phyloP scores from a whole-genome alignment of 2,113 vertebrate species.

The Nothoprocta pentlandii region DNA sequence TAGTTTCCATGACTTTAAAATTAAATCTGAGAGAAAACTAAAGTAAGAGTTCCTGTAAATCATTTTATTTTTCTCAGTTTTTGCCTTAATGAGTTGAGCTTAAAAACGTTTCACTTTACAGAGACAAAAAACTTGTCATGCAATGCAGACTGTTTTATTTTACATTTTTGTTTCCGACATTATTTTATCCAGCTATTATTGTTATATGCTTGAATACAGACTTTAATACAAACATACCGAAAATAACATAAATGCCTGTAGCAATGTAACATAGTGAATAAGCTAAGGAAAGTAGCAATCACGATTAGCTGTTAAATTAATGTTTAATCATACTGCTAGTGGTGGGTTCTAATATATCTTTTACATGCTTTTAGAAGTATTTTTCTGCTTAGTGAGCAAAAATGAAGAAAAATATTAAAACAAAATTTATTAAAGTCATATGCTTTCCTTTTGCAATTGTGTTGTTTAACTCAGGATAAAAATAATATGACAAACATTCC shows the following conservation, averaged over 20 bases:
- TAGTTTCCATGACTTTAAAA: slow-evolving; percentile 97
- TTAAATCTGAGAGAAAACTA: slow-evolving; percentile 78
- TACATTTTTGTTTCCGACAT: slow-evolving; percentile 32
- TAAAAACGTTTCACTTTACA: slow-evolving; percentile 63
- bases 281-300: slow-evolving; percentile 54
- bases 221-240: neutral
- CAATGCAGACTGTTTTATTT: slow-evolving; percentile 10
- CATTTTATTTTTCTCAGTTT: slow-evolving; percentile 58
- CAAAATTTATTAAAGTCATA: slow-evolving; percentile 71
- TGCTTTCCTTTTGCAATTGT: slow-evolving; percentile 17
- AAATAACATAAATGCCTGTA: slow-evolving; percentile 16
- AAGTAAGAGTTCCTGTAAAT: slow-evolving; percentile 67
- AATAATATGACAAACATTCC: slow-evolving; percentile 83
- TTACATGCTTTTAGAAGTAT: slow-evolving; percentile 60
- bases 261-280: slow-evolving; percentile 5
- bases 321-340: slow-evolving; percentile 64
- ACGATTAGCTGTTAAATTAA: slow-evolving; percentile 72
- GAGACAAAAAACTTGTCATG: slow-evolving; percentile 41
- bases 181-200: slow-evolving; percentile 40
- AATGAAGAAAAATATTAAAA: slow-evolving; percentile 77
- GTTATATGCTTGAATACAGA: slow-evolving; percentile 18
- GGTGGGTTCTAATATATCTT: slow-evolving; percentile 40
- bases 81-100: slow-evolving; percentile 49
- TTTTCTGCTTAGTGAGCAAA: slow-evolving; percentile 54
- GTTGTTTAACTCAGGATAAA: slow-evolving; percentile 77